These are phyloP conservation scores for Mesoligia furuncula DNA, from an alignment of 2,888 invertebrate genomes.

Conservation along the genomic window DNA sequence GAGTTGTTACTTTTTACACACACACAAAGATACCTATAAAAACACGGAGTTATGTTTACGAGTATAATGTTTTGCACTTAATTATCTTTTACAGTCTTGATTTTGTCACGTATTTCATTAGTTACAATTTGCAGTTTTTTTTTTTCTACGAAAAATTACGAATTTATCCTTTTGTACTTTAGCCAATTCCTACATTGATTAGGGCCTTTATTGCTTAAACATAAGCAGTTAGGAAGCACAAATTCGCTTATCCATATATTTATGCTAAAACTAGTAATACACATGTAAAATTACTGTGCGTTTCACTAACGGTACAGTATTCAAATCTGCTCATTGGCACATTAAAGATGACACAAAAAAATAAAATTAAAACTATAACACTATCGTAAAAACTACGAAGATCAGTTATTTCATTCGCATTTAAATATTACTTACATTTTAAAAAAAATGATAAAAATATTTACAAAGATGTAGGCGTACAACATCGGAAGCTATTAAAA, in stretches of 20 bases:
- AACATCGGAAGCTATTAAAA: constrained; percentile 64
- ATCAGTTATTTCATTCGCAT: constrained; percentile 84
- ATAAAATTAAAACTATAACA: constrained; percentile 74
- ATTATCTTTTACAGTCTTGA: constrained; percentile 63
- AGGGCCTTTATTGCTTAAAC: constrained; percentile 52
- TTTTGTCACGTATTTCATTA: constrained; percentile 33
- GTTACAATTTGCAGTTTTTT: constrained; percentile 18
- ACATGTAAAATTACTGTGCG: constrained; percentile 72
- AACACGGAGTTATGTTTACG: constrained; percentile 38
- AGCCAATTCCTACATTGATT: constrained; percentile 53
- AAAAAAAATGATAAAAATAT: constrained; percentile 69
- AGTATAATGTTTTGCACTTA: constrained; percentile 56
- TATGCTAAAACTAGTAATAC: constrained; percentile 81
- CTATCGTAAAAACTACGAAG: constrained; percentile 81
- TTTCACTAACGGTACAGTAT: constrained; percentile 70
- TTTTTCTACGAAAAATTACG: constrained; percentile 48
- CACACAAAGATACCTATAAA: constrained; percentile 47
- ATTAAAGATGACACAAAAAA: constrained; percentile 85
- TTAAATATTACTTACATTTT: constrained; percentile 77
- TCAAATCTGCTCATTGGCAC: constrained; percentile 86
- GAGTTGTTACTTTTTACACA: constrained; percentile 48
- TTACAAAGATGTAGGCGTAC: constrained; percentile 69
- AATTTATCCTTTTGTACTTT: constrained; percentile 58
- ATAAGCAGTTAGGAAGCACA: constrained; percentile 85
- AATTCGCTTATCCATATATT: constrained; percentile 80